These are phyloP conservation scores for Bergia sp. DNA, from an alignment of 92 coral and sea anemone genomes.

Conservation along the genomic window DNA sequence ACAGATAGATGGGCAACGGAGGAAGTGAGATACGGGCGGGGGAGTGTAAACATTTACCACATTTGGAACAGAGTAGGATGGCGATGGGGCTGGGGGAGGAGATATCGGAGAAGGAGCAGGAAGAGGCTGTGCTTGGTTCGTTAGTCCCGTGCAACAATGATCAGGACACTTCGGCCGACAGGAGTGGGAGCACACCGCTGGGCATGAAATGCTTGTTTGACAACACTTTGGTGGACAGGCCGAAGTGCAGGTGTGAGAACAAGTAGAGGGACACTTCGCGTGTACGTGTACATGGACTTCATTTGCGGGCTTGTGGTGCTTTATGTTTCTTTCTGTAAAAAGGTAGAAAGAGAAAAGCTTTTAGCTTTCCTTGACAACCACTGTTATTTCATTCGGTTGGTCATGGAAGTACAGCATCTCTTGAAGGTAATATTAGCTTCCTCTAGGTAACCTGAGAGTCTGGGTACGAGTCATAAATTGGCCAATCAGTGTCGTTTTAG, in stretches of 20 bases:
- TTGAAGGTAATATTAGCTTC: too few species aligned
- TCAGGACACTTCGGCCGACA: slow-evolving; percentile 75
- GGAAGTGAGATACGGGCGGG: not conserved
- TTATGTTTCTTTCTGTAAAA: slow-evolving; percentile 19
- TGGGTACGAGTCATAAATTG: too few species aligned
- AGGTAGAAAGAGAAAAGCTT: not conserved
- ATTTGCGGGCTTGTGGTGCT: slow-evolving; percentile 37
- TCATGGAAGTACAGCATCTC: too few species aligned
- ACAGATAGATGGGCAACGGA: slow-evolving; percentile 73
- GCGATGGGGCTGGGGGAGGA: slow-evolving; percentile 39
- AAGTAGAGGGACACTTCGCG: slow-evolving; percentile 64
- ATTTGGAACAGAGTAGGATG: slow-evolving; percentile 14
- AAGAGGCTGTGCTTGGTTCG: not conserved
- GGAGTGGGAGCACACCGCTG: slow-evolving; percentile 59
- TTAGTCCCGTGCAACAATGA: slow-evolving; percentile 61
- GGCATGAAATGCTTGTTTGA: slow-evolving; percentile 52
- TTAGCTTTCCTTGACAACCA: not conserved
- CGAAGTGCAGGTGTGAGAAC: slow-evolving; percentile 65
- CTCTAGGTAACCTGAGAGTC: too few species aligned
- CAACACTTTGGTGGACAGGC: slow-evolving; percentile 85
- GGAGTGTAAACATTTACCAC: not conserved
- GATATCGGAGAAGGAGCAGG: not conserved
- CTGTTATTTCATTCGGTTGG: too few species aligned
- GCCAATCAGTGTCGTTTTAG: too few species aligned
- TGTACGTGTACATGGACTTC: slow-evolving; percentile 44